phyloP scores from a whole-genome alignment of 1,140 invertebrate species.

The Trinorchestia longiramus region DNA sequence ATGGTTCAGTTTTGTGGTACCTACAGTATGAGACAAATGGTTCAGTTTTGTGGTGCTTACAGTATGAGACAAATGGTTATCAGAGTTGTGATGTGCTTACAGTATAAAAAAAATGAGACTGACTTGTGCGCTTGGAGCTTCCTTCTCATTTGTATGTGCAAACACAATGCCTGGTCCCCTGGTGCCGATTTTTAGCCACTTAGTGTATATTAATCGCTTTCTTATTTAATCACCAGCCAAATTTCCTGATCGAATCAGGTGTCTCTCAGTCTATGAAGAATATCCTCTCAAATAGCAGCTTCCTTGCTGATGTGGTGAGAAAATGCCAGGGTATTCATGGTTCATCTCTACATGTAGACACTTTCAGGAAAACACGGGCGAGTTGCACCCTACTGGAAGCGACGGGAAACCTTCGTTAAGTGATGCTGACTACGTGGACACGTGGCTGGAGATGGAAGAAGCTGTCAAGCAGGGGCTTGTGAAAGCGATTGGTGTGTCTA shows the following conservation, averaged over 20 bases:
- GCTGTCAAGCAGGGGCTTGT: slow-evolving; percentile 80
- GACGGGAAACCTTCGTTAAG: slow-evolving; percentile 76
- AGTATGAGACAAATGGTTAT: no score
- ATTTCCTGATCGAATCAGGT: no score
- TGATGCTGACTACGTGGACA: slow-evolving; percentile 86
- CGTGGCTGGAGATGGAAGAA: slow-evolving; percentile 90
- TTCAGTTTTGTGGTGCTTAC: no score
- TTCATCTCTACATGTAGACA: not conserved
- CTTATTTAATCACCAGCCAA: not conserved
- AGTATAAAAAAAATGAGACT: no score
- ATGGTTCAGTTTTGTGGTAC: no score
- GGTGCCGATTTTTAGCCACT: no score
- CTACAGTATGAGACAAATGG: no score
- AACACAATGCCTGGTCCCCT: not conserved
- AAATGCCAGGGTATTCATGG: not conserved
- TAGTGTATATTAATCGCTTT: no score
- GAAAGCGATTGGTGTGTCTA: slow-evolving; percentile 88
- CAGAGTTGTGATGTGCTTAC: no score
- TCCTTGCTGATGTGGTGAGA: not conserved
- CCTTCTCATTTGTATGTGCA: not conserved
- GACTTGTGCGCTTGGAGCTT: no score
- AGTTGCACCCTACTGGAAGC: slow-evolving; percentile 76
- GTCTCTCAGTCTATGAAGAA: not conserved
- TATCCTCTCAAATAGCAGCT: not conserved
- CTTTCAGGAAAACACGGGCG: slow-evolving; percentile 6